Evolutionary conservation across 2,113 vertebrate species (phyloP).

Genomic region (Oceanodroma tethys): DNA sequence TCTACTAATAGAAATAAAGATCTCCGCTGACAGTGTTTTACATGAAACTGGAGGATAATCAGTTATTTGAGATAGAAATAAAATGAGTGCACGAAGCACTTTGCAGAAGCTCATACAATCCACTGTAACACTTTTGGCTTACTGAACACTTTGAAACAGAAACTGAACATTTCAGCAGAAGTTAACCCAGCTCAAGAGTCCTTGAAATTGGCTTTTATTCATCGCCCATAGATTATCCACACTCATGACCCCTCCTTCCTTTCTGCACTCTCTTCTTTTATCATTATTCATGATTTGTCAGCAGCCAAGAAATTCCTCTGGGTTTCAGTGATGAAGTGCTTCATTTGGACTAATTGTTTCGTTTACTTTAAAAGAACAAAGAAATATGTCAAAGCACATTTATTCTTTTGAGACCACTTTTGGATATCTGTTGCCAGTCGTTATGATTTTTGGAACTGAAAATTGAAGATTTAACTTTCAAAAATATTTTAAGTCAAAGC

Average conservation of each 20-base stretch:
- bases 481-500: background rate
- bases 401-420: background rate
- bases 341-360: constrained; percentile 38
- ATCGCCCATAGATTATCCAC: background rate
- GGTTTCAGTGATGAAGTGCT: constrained; percentile 12
- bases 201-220: background rate
- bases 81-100: background rate
- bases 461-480: background rate
- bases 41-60: background rate
- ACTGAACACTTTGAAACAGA: background rate
- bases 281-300: background rate
- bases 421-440: background rate
- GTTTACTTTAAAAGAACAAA: constrained; percentile 8
- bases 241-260: background rate
- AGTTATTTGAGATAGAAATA: background rate
- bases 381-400: constrained; percentile 3
- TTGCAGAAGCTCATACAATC: background rate
- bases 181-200: background rate
- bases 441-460: background rate
- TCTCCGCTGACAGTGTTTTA: background rate
- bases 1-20: background rate
- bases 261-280: background rate
- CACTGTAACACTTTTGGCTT: background rate
- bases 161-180: background rate
- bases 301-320: background rate